A percentile compares a stretch with the other conserved stretches of the same genome.
Evolutionary conservation across 2,797 vertebrate species (phyloP).

Genomic region (Pipistrellus nathusii): DNA sequence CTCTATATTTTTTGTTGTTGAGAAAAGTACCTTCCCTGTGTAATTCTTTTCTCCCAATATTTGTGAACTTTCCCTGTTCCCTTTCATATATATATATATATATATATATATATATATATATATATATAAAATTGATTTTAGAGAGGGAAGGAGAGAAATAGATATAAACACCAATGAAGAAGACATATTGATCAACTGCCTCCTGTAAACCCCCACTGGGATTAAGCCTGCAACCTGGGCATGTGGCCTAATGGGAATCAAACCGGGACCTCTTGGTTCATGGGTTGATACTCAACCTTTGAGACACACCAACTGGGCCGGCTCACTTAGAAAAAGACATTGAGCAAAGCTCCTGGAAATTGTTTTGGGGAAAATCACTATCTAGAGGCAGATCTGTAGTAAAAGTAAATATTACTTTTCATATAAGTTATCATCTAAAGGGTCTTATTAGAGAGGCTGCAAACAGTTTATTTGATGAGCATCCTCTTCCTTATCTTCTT

Average conservation of each 20-base stretch:
- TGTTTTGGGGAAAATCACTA: not conserved
- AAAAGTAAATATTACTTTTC: constrained; percentile 1
- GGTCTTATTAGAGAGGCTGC: not conserved
- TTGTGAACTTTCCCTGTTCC: not conserved
- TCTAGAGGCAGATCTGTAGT: not conserved
- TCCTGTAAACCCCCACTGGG: no score
- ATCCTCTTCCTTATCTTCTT: constrained; percentile 9
- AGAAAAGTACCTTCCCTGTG: constrained; percentile 1
- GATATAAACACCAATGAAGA: no score
- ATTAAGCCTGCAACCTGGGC: no score
- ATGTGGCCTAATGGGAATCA: no score
- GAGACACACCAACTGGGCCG: no score
- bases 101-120: no score
- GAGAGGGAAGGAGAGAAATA: no score
- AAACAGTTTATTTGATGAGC: not conserved
- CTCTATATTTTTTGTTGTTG: not conserved
- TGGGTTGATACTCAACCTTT: no score
- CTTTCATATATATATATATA: no score
- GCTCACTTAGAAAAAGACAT: constrained; percentile 5
- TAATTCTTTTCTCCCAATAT: constrained; percentile 5
- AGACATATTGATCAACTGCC: no score
- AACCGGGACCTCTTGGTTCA: no score
- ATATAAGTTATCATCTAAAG: constrained; percentile 4
- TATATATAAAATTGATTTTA: no score
- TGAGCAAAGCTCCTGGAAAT: constrained; percentile 11